Evolutionary conservation across 2,797 vertebrate genomes (phyloP).

Genomic region (Parambassis ranga): DNA sequence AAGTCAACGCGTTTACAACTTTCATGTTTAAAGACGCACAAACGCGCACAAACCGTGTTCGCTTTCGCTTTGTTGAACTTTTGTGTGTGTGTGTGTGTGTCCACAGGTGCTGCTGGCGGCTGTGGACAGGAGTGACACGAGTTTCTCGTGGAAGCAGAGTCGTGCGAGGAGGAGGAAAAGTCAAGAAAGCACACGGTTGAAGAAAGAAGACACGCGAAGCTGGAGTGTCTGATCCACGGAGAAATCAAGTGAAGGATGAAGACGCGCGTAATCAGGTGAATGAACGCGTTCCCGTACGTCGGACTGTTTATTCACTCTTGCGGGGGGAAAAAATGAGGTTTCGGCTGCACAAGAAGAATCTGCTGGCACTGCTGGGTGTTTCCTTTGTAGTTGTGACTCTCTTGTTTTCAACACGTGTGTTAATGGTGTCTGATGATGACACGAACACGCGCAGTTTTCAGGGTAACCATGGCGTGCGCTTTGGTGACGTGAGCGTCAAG

Average conservation of each 20-base stretch:
- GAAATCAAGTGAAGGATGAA: slow-evolving; percentile 1
- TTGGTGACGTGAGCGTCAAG: slow-evolving; percentile 28
- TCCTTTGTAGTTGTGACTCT: slow-evolving; percentile 55
- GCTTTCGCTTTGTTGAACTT: not conserved
- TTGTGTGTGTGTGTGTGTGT: no score
- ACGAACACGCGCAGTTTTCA: fast-evolving
- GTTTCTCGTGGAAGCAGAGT: no score
- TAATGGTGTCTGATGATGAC: slow-evolving; percentile 14
- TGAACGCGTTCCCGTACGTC: not conserved
- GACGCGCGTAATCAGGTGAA: slow-evolving; percentile 37
- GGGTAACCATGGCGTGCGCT: not conserved
- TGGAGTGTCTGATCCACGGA: not conserved
- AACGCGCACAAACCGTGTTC: no score
- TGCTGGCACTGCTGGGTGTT: slow-evolving; percentile 61
- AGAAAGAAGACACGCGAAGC: not conserved
- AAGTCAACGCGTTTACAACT: no score
- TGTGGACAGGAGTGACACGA: no score
- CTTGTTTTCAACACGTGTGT: slow-evolving; percentile 53
- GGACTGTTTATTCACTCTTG: no score
- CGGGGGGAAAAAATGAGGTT: slow-evolving; percentile 80
- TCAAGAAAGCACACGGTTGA: not conserved
- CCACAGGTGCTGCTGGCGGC: slow-evolving; percentile 50
- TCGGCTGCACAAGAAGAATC: slow-evolving; percentile 70
- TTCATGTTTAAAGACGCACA: no score
- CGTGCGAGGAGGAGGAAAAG: no score